These are phyloP conservation scores for Conus betulinus DNA, from an alignment of 1,140 invertebrate genomes.

Conservation along the genomic window DNA sequence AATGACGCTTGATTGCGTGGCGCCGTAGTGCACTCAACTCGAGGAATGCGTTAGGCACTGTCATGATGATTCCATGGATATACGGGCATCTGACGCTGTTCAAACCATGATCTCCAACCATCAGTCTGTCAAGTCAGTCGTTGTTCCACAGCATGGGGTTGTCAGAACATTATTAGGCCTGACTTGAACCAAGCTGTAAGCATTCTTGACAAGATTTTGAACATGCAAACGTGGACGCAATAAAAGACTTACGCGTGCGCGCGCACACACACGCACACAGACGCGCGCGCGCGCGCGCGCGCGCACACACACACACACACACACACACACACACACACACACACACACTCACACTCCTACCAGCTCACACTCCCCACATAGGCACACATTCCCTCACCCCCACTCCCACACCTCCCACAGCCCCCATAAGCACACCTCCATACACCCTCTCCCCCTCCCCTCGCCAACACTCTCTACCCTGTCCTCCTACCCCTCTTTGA, in stretches of 20 bases:
- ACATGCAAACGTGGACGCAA: background rate
- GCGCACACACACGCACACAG: too few relatives aligned
- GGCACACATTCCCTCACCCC: too few relatives aligned
- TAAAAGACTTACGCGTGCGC: background rate
- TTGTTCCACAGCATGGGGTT: background rate
- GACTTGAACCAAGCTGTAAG: background rate
- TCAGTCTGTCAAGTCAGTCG: background rate
- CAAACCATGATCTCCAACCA: background rate
- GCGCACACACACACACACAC: background rate
- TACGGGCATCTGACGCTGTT: background rate
- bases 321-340: background rate
- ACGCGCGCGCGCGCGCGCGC: too few relatives aligned
- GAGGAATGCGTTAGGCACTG: too few relatives aligned
- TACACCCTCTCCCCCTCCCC: too few relatives aligned
- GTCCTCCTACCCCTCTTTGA: too few relatives aligned
- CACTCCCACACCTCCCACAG: too few relatives aligned
- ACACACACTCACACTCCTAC: background rate
- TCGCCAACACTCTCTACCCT: too few relatives aligned
- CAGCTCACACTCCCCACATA: too few relatives aligned
- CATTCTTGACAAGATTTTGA: background rate
- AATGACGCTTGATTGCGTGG: too few relatives aligned
- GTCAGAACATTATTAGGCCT: background rate
- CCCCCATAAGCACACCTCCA: too few relatives aligned
- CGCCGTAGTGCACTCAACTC: too few relatives aligned
- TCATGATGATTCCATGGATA: background rate